These are phyloP conservation scores for Elymnias hypermnestra DNA, from an alignment of 1,140 invertebrate genomes.

Conservation along the genomic window DNA sequence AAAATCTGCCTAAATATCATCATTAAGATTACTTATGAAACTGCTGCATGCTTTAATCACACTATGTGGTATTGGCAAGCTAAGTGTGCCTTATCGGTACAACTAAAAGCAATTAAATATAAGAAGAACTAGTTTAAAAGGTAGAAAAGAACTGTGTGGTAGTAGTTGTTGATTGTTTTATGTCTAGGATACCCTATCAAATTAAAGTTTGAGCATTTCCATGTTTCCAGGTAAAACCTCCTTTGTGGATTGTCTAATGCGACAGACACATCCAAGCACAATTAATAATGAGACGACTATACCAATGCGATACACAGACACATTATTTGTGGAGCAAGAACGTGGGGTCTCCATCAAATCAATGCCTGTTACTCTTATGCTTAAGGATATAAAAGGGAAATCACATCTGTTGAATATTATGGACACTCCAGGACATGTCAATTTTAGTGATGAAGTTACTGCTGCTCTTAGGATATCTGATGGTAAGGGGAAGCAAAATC, in stretches of 20 bases:
- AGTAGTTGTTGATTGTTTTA: too few relatives aligned
- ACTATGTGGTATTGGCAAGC: too few relatives aligned
- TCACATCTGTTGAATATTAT: constrained; percentile 97
- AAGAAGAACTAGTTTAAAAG: too few relatives aligned
- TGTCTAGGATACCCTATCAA: too few relatives aligned
- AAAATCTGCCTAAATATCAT: too few relatives aligned
- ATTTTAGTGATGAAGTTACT: constrained; percentile 99
- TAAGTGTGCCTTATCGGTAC: too few relatives aligned
- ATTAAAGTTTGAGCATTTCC: too few relatives aligned
- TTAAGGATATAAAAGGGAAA: constrained; percentile 96
- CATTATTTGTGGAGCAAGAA: constrained; percentile 98
- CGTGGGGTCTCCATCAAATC: constrained; percentile 98
- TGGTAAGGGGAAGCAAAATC: too few relatives aligned
- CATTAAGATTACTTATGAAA: too few relatives aligned
- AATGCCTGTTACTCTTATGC: constrained; percentile 94
- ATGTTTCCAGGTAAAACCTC: constrained; percentile 91
- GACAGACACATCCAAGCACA: constrained; percentile 97
- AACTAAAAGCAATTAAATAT: too few relatives aligned
- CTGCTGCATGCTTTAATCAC: too few relatives aligned
- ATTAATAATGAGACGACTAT: constrained; percentile 77
- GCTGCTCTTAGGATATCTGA: constrained; percentile 97
- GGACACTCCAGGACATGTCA: constrained; percentile 99
- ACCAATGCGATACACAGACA: constrained; percentile 94
- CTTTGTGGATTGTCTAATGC: constrained; percentile 97
- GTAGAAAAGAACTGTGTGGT: too few relatives aligned